Conservation (phyloP, 2,113 vertebrate genomes). For the Pterophyllum scalare region DNA sequence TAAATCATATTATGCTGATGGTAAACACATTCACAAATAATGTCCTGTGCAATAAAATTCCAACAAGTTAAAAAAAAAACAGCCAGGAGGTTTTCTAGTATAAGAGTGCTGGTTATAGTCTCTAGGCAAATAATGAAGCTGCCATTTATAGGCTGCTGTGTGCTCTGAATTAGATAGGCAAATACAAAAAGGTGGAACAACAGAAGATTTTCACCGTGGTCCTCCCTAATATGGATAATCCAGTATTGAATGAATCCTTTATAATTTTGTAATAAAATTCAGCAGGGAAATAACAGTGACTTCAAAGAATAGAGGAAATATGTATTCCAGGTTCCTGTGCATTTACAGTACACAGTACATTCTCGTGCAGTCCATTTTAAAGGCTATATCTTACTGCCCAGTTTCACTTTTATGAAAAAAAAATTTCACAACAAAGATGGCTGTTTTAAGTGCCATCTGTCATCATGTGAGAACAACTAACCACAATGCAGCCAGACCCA, state of each 20-base stretch:
- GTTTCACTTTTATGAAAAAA: slow-evolving; percentile 2
- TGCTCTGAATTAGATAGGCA: slow-evolving; percentile 4
- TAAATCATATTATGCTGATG: background rate
- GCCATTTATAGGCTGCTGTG: slow-evolving; percentile 17
- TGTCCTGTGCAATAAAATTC: background rate
- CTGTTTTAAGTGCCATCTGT: slow-evolving; percentile 69
- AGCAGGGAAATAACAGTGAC: slow-evolving; percentile 1
- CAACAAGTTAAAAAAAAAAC: background rate
- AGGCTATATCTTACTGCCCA: background rate
- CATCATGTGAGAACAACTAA: slow-evolving; percentile 40
- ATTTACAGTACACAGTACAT: background rate
- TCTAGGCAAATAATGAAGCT: slow-evolving; percentile 21
- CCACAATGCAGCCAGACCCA: slow-evolving; percentile 24
- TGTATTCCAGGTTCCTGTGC: background rate
- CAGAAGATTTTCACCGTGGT: slow-evolving; percentile 8
- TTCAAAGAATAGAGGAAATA: slow-evolving; percentile 1
- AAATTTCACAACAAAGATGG: slow-evolving; percentile 59
- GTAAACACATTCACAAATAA: slow-evolving; percentile 6
- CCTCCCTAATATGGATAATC: slow-evolving; percentile 1
- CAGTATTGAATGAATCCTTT: background rate
- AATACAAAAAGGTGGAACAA: slow-evolving; percentile 13
- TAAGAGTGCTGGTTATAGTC: background rate
- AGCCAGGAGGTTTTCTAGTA: background rate
- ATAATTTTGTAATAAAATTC: slow-evolving; percentile 1
- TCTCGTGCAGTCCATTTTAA: background rate